Conservation (phyloP, 53 echinoderm and acorn worm species). For the Holothuria leucospilota region DNA sequence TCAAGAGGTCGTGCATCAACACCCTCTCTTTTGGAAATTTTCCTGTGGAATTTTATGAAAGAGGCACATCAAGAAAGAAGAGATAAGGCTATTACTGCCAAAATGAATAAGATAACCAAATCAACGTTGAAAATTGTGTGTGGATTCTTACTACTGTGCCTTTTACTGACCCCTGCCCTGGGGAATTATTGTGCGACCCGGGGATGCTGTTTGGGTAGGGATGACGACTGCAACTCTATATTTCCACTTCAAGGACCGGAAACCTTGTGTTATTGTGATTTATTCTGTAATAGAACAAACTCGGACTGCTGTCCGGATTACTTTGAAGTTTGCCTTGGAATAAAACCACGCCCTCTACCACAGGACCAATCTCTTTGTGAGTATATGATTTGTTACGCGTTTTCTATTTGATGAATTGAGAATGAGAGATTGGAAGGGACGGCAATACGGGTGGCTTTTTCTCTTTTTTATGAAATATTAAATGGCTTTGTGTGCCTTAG, state of each 20-base stretch:
- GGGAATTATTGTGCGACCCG: slow-evolving; percentile 69
- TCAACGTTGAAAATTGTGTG: not conserved
- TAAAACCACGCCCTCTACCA: slow-evolving; percentile 59
- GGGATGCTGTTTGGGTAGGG: slow-evolving; percentile 75
- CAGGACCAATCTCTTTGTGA: not conserved
- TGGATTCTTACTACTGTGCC: slow-evolving; percentile 30
- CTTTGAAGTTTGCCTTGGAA: slow-evolving; percentile 78
- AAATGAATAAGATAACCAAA: slow-evolving; percentile 4
- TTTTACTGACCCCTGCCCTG: slow-evolving; percentile 42
- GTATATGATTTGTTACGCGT: not conserved
- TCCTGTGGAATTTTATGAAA: too few species aligned
- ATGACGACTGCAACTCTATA: slow-evolving; percentile 83
- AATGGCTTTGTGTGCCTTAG: too few species aligned
- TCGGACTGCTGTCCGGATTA: slow-evolving; percentile 96
- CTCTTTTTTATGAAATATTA: too few species aligned
- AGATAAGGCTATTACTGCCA: not conserved
- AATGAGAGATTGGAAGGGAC: too few species aligned
- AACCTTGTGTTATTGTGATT: slow-evolving; percentile 90
- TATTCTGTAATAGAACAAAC: slow-evolving; percentile 84
- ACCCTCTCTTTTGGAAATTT: too few species aligned
- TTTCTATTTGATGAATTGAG: too few species aligned
- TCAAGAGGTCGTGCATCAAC: too few species aligned
- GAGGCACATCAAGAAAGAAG: too few species aligned
- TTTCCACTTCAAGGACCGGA: slow-evolving; percentile 75
- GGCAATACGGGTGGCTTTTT: too few species aligned